Evolutionary conservation across 2,797 vertebrate genomes (phyloP), one percentile per base, ranked within the genome.

Genomic region (Mustela erminea): DNA sequence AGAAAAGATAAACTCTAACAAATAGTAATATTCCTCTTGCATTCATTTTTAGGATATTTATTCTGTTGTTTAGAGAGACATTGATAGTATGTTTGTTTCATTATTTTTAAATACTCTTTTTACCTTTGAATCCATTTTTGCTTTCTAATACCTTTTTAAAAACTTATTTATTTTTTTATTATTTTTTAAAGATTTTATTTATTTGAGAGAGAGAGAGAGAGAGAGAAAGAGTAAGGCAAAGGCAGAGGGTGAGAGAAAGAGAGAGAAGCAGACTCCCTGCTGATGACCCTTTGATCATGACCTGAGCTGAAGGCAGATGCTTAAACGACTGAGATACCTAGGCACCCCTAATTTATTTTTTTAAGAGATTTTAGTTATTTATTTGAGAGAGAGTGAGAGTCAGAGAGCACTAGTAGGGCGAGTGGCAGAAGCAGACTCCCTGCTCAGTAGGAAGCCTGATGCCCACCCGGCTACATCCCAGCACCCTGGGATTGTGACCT

Each of bases 31-130:
- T 29, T 93, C 20, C 11, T 93, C 10, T 56, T 74, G 46, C 29
- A 88, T 64, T 95, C 60, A 49, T 82, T 4, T 4, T 93, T 85
- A 17, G 1, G 21, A 86, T 70, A 46, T 49, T 87, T 80, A 56
- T 85, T 95, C 43, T 80, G 10, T 93, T 93, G 14, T 9, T 56
- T 88, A 83, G 54, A 91, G 41, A 95, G n/a, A 15, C 35, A 82
- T 7, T 77, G 21, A 70, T 87, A 43, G 35, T 85, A 64, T 77
- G 35, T 58, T 90, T 74, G 23, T 87, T 80, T 85, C 0, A 64
- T 38, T 70, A n/a, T 85, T 82, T 95, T 84, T 49, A 43, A 74
- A 60, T 83, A 62, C 4, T 60, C 25, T 64, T 64, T 64, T 29
- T 62, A 14, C 60, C 60, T 62, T 29, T 62, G 27, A 62, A 62